Conservation (phyloP, 2,113 vertebrate genomes). For the Syrmaticus mikado region DNA sequence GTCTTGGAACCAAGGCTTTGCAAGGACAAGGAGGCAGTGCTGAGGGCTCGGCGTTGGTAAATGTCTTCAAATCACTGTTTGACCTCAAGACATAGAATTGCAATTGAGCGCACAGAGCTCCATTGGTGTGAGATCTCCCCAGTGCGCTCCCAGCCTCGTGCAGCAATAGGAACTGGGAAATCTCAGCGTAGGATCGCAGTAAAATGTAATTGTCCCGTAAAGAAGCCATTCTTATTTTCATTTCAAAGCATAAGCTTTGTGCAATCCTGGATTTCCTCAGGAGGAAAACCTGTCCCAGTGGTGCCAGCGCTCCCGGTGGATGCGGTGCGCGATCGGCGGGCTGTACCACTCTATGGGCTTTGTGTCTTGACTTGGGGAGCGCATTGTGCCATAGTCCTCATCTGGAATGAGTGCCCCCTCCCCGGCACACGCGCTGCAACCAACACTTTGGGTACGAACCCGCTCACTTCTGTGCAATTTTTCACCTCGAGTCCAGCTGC, state of each 20-base stretch:
- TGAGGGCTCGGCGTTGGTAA: neutral
- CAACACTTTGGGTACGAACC: neutral
- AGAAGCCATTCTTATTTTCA: neutral
- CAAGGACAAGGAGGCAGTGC: too few species aligned
- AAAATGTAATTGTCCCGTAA: neutral
- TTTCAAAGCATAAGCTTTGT: neutral
- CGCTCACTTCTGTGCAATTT: neutral
- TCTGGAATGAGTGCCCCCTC: neutral
- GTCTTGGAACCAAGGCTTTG: neutral
- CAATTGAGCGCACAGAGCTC: rapidly evolving
- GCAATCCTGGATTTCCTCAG: rapidly evolving
- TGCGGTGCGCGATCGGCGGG: neutral
- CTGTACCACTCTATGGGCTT: neutral
- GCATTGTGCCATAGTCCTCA: rapidly evolving
- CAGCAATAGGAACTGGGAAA: neutral
- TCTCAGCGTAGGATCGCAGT: neutral
- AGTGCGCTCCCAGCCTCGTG: rapidly evolving
- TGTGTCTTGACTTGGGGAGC: neutral
- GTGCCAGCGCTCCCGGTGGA: neutral
- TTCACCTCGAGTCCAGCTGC: slow-evolving; percentile 77
- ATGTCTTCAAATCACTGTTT: rapidly evolving
- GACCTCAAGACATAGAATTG: neutral
- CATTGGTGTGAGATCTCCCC: rapidly evolving
- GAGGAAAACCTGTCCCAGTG: neutral
- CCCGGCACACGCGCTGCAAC: rapidly evolving